Evolutionary conservation across 2,888 invertebrate species (phyloP).

Genomic region (Leptinotarsa peninsularis): DNA sequence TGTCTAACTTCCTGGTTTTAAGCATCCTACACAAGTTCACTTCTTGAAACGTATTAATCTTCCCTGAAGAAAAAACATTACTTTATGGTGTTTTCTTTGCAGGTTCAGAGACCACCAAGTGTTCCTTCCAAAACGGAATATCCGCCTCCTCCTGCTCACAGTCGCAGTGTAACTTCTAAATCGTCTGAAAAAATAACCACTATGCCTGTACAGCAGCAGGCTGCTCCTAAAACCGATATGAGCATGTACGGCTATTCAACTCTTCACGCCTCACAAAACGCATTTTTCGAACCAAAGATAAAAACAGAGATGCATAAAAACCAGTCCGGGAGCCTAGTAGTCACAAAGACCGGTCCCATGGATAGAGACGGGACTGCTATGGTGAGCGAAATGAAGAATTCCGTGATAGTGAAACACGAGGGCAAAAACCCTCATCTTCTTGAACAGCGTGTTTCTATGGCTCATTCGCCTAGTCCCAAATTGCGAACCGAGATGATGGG

Average conservation of each 20-base stretch:
- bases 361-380: conserved; percentile 70
- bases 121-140: conserved; percentile 66
- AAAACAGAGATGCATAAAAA: conserved; percentile 69
- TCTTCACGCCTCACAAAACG: conserved; percentile 65
- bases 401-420: conserved; percentile 85
- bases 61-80: not conserved
- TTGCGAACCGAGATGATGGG: conserved; percentile 69
- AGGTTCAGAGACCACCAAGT: conserved; percentile 61
- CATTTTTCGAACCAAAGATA: conserved; percentile 71
- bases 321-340: conserved; percentile 55
- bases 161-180: conserved; percentile 60
- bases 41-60: not conserved
- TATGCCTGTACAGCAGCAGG: conserved; percentile 48
- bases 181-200: conserved; percentile 53
- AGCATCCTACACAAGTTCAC: not conserved
- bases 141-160: conserved; percentile 68
- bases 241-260: conserved; percentile 76
- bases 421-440: conserved; percentile 73
- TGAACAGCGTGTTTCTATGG: conserved; percentile 67
- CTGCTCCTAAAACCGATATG: conserved; percentile 72
- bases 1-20: conserved; percentile 5
- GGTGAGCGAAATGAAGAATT: conserved; percentile 77
- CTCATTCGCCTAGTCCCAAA: conserved; percentile 72
- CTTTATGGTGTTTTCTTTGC: not conserved
- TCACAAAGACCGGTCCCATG: conserved; percentile 60